Conservation (phyloP, 2,888 invertebrate genomes). For the Microctonus aethiopoides region DNA sequence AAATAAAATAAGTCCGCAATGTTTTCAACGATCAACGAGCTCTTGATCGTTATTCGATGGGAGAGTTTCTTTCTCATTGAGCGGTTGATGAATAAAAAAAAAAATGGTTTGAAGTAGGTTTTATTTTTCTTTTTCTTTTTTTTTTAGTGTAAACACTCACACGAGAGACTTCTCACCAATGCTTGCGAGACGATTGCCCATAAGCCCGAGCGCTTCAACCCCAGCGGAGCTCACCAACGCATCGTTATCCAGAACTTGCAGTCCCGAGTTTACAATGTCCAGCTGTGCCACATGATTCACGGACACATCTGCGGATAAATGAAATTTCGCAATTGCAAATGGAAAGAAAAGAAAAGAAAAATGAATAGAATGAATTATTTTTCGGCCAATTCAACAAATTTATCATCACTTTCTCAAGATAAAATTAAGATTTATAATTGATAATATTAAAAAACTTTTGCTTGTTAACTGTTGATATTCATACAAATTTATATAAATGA, state of each 20-base stretch:
- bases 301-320: slow-evolving; percentile 75
- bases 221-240: slow-evolving; percentile 73
- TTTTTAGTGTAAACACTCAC: slow-evolving; percentile 68
- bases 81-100: background rate
- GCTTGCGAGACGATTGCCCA: slow-evolving; percentile 84
- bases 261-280: slow-evolving; percentile 84
- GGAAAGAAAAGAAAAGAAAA: no score
- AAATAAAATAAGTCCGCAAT: background rate
- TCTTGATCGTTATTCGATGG: slow-evolving; percentile 10
- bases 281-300: slow-evolving; percentile 83
- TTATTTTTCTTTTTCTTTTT: background rate
- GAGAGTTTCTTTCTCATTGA: no score
- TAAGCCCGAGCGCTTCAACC: slow-evolving; percentile 83
- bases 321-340: slow-evolving; percentile 17
- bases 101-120: background rate
- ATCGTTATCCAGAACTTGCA: slow-evolving; percentile 84
- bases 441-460: background rate
- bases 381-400: background rate
- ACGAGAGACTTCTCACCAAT: slow-evolving; percentile 84
- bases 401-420: background rate
- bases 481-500: no score
- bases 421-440: background rate
- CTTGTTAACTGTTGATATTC: no score
- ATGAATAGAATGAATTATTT: slow-evolving; percentile 5
- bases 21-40: background rate